Evolutionary conservation across 2,888 invertebrate genomes (phyloP).

Genomic region (Euzophera pinguis): DNA sequence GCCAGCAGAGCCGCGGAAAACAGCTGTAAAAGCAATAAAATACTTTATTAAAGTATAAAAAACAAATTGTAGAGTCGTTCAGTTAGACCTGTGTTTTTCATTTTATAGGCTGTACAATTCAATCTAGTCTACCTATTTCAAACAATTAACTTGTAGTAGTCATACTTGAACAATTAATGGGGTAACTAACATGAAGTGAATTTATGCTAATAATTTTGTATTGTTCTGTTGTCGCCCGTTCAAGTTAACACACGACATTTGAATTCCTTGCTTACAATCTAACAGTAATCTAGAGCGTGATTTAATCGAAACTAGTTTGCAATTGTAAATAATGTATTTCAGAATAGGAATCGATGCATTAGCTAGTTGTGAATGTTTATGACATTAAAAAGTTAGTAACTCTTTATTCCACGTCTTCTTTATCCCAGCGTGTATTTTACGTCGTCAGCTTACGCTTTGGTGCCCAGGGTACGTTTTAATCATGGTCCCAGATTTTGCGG

Average conservation of each 20-base stretch:
- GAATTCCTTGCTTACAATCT: constrained; percentile 5
- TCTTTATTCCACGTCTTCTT: no score
- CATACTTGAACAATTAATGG: constrained; percentile 8
- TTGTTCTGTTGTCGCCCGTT: constrained; percentile 7
- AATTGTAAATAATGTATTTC: constrained; percentile 1
- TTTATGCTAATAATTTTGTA: constrained; percentile 5
- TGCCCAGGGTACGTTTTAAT: no score
- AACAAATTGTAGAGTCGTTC: no score
- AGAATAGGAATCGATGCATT: background rate
- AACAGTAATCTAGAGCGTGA: constrained; percentile 2
- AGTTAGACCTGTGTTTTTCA: no score
- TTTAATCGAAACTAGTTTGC: constrained; percentile 1
- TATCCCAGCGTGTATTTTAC: no score
- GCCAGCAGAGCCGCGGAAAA: no score
- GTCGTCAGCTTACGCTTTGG: no score
- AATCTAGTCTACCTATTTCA: background rate
- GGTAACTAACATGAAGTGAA: constrained; percentile 4
- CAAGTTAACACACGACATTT: constrained; percentile 7
- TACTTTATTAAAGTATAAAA: no score
- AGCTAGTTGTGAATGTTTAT: background rate
- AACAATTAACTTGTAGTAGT: background rate
- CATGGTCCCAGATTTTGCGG: no score
- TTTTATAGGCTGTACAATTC: no score
- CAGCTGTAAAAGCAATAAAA: no score
- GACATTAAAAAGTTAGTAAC: no score